phyloP scores from a whole-genome alignment of 2,888 invertebrate species.

The Ctenicera cuprea region DNA sequence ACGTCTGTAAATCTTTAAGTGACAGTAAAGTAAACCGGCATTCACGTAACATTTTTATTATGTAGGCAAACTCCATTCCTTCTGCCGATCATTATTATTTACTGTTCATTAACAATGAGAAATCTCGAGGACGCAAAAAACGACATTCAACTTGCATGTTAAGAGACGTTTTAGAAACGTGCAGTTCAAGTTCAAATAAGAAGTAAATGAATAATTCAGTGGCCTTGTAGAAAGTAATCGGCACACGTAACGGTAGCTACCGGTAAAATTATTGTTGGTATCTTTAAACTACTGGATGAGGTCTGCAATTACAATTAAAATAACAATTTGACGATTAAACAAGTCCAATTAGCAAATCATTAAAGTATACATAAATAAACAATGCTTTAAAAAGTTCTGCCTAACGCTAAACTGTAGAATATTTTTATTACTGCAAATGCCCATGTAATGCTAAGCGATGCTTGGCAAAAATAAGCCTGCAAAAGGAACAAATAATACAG shows the following conservation, averaged over 20 bases:
- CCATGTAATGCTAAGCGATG: too few species aligned
- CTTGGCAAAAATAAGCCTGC: too few species aligned
- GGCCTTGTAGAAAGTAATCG: slow-evolving; percentile 49
- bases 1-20: too few species aligned
- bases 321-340: background rate
- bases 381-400: too few species aligned
- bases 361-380: background rate
- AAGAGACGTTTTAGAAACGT: slow-evolving; percentile 40
- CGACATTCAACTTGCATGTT: slow-evolving; percentile 36
- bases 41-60: too few species aligned
- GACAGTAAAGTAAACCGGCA: too few species aligned
- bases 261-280: slow-evolving; percentile 32
- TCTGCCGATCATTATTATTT: slow-evolving; percentile 1
- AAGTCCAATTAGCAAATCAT: background rate
- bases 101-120: slow-evolving; percentile 15
- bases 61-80: slow-evolving; percentile 11
- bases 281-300: slow-evolving; percentile 11
- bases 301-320: slow-evolving; percentile 10
- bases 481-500: too few species aligned
- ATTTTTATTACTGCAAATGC: too few species aligned
- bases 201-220: slow-evolving; percentile 48
- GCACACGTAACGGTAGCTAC: slow-evolving; percentile 48
- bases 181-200: slow-evolving; percentile 44
- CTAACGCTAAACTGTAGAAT: too few species aligned
- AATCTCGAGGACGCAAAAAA: slow-evolving; percentile 16